Conservation (phyloP, 2,113 vertebrate genomes). For the Tachysurus fulvidraco region DNA sequence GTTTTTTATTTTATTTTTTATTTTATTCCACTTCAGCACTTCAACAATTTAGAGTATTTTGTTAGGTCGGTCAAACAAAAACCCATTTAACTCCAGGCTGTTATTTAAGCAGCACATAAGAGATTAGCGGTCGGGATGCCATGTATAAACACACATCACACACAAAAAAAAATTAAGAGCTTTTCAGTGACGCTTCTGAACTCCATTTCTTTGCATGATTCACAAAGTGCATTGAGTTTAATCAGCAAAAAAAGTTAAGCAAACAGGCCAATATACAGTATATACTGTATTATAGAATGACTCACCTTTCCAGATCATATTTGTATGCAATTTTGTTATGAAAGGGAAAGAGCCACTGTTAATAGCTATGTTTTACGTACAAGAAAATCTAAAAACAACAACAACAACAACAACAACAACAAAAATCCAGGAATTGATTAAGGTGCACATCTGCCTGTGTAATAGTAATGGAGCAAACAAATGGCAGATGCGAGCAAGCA, state of each 20-base stretch:
- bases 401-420: no score
- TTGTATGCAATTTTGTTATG: not conserved
- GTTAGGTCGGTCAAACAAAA: no score
- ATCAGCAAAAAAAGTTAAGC: not conserved
- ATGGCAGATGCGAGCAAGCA: slow-evolving; percentile 22
- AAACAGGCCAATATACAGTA: not conserved
- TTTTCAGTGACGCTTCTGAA: not conserved
- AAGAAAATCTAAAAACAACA: no score
- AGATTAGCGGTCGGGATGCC: not conserved
- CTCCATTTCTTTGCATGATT: not conserved
- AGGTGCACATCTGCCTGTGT: not conserved
- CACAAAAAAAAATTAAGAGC: not conserved
- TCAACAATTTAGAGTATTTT: no score
- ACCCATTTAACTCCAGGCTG: no score
- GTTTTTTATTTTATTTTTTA: no score
- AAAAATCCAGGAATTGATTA: slow-evolving; percentile 1
- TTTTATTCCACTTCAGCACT: no score
- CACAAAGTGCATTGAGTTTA: not conserved
- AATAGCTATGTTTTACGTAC: not conserved
- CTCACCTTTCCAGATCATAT: not conserved
- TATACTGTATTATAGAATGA: not conserved
- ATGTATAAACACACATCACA: not conserved
- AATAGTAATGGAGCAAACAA: not conserved
- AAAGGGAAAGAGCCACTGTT: not conserved
- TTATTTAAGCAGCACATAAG: not conserved